Base-by-base conservation (phyloP, 35 echinoderm and acorn worm species). In the Ophiothrix spiculata region DNA sequence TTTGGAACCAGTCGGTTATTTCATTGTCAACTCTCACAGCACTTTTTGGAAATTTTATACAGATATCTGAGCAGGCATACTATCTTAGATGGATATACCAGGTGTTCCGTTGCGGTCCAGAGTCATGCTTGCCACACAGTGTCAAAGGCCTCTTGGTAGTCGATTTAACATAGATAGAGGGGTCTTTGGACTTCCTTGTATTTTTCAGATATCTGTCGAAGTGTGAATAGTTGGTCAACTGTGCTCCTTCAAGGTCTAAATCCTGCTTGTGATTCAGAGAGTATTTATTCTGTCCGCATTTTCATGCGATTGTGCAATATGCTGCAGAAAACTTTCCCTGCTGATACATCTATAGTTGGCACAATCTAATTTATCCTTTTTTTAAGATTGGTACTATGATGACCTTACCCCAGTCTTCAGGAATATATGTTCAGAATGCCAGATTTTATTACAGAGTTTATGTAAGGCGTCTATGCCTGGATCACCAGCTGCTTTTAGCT, bases 131-230 rank as follows among this genome's bases (percentile, higher is more conserved):
- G 54, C 81, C 40, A 84, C 33, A 84, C 39, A 31, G 37, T 31
- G 39, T 37, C n/a, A n/a, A n/a, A n/a, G n/a, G n/a, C n/a, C n/a
- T n/a, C n/a, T n/a, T n/a, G n/a, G n/a, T n/a, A n/a, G 39, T 82
- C 80, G 25, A 82, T 82, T 12, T 49, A 82, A 40, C 80, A 84
- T 10, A 21, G 64, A 63, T 60, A 63, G 12, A 60, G n/a, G 40
- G 16, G 39, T 32, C 35, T 29, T 34, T 35, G 32, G 56, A 10
- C 64, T 35, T 84, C 81, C 25, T 63, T 10, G 49, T 63, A 64
- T 64, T 63, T 84, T 21, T 84, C 81, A 35, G 81, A 0, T 63
- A 84, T 84, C 21, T 84, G 54, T 32, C 54, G 39, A 33, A 84
- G 56, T 31, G 46, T 63, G 32, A 84, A 84, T 10, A 54, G 29